A percentile compares a stretch with the other conserved stretches of the same genome.
Evolutionary conservation across 2,797 vertebrate genomes (phyloP).

Genomic region (Bradypodion pumilum): DNA sequence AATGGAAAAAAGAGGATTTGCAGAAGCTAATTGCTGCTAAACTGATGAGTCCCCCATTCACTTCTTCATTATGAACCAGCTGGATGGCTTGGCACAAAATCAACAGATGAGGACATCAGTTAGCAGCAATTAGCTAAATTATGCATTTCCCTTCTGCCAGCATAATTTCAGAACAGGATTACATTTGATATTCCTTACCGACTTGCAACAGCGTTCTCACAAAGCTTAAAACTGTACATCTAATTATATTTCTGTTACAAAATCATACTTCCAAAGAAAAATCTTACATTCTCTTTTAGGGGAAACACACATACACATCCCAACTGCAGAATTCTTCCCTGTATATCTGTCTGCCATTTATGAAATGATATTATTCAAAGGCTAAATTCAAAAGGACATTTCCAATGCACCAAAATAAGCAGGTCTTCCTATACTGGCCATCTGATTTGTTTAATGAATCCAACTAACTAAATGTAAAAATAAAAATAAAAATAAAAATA

Average conservation of each 20-base stretch:
- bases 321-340: slow-evolving; percentile 40
- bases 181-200: not conserved
- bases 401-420: slow-evolving; percentile 60
- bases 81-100: too few relatives aligned
- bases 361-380: slow-evolving; percentile 34
- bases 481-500: slow-evolving; percentile 67
- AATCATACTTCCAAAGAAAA: not conserved
- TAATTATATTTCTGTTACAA: not conserved
- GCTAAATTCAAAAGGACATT: slow-evolving; percentile 39
- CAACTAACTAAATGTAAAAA: not conserved
- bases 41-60: too few relatives aligned
- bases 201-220: not conserved
- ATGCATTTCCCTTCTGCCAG: too few relatives aligned
- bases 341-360: too few relatives aligned
- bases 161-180: too few relatives aligned
- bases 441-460: slow-evolving; percentile 7
- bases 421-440: not conserved
- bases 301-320: not conserved
- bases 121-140: too few relatives aligned
- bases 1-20: too few relatives aligned
- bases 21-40: too few relatives aligned
- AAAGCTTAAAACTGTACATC: not conserved
- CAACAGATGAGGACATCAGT: too few relatives aligned
- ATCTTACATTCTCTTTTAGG: not conserved
- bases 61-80: too few relatives aligned